These are phyloP conservation scores for Labroides dimidiatus DNA, from an alignment of 2,797 vertebrate species.

Conservation along the genomic window DNA sequence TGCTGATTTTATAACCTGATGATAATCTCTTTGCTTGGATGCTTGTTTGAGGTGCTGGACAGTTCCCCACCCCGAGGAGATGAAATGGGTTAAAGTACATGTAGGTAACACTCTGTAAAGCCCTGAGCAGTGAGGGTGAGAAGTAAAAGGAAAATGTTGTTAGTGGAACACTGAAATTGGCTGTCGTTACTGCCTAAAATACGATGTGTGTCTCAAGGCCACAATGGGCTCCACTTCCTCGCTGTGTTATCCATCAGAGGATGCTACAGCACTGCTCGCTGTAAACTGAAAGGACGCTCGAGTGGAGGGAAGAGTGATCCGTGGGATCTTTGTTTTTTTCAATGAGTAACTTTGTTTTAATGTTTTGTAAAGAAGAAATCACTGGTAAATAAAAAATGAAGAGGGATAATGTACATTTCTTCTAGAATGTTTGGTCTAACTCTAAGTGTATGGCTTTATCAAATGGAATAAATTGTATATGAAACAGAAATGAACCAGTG, in stretches of 20 bases:
- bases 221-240: too few relatives aligned
- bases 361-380: constrained; percentile 76
- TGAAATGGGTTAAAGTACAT: constrained; percentile 14
- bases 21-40: constrained; percentile 41
- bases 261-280: constrained; percentile 16
- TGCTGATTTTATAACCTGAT: constrained; percentile 32
- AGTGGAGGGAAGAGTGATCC: constrained; percentile 9
- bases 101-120: constrained; percentile 9
- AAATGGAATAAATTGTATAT: constrained; percentile 82
- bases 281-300: constrained; percentile 11
- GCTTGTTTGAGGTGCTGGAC: constrained; percentile 16
- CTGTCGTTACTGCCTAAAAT: constrained; percentile 44
- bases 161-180: constrained; percentile 39
- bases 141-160: constrained; percentile 22
- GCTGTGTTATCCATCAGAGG: constrained; percentile 31
- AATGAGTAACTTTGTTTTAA: constrained; percentile 64
- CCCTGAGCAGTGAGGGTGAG: constrained; percentile 1
- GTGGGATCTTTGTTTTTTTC: constrained; percentile 25
- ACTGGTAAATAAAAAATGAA: constrained; percentile 39
- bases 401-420: constrained; percentile 75
- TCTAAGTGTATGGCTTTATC: constrained; percentile 84
- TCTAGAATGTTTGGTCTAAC: constrained; percentile 81
- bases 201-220: constrained; percentile 27
- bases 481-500: constrained; percentile 47
- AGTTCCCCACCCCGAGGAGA: constrained; percentile 2